These are phyloP conservation scores for Sinella curviseta DNA, from an alignment of 1,140 invertebrate genomes.

Conservation along the genomic window DNA sequence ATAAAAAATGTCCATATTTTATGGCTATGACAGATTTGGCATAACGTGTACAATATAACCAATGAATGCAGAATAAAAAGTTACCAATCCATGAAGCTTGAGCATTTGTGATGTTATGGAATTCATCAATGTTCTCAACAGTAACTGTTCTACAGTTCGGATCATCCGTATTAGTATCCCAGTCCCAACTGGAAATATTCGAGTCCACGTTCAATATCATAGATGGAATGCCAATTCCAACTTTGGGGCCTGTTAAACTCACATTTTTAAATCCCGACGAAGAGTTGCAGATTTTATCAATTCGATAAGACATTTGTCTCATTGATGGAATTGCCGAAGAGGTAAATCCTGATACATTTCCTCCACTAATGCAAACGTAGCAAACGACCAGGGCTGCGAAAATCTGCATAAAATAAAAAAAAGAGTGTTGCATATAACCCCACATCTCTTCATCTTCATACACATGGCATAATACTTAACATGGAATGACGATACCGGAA, in stretches of 20 bases:
- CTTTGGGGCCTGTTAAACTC: no score
- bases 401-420: constrained; percentile 16
- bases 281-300: background rate
- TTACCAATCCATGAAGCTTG: constrained; percentile 29
- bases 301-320: background rate
- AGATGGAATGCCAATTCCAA: no score
- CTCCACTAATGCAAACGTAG: constrained; percentile 38
- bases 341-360: constrained; percentile 42
- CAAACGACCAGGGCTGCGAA: constrained; percentile 29
- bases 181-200: no score
- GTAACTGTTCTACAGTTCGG: background rate
- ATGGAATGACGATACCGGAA: no score
- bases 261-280: background rate
- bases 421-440: background rate
- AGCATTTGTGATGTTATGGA: background rate
- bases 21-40: background rate
- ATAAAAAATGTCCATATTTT: background rate
- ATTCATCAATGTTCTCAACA: background rate
- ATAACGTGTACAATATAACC: background rate
- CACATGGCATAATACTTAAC: background rate
- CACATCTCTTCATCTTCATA: background rate
- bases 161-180: no score
- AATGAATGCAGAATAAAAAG: background rate
- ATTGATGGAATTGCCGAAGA: constrained; percentile 42
- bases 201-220: no score